Conservation (phyloP, 2,797 vertebrate species). For the Microhierax caerulescens region DNA sequence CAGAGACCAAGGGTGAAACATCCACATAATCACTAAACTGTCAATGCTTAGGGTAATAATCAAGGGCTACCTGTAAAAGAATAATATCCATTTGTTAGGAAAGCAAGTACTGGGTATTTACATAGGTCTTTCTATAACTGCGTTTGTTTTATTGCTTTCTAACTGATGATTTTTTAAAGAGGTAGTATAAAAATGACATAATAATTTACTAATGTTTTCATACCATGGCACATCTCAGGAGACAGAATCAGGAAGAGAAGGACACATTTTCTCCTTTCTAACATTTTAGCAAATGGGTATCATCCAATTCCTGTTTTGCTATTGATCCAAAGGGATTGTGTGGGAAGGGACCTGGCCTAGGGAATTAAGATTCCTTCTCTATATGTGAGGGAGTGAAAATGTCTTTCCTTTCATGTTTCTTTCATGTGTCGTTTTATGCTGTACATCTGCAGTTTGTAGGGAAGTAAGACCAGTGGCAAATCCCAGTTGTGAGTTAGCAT, state of each 20-base stretch:
- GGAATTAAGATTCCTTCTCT: neutral
- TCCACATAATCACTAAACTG: neutral
- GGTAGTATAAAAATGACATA: neutral
- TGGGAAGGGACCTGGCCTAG: neutral
- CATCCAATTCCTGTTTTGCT: neutral
- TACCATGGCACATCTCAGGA: neutral
- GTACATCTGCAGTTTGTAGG: neutral
- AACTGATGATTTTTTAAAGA: neutral
- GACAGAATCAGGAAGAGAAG: neutral
- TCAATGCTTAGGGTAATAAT: neutral
- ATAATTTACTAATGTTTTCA: neutral
- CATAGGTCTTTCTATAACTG: neutral
- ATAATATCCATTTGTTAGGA: neutral
- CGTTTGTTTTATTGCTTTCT: neutral
- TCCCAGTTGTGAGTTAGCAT: neutral
- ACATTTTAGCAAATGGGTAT: neutral
- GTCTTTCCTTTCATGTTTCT: neutral
- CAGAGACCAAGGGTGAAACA: neutral
- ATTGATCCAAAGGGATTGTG: neutral
- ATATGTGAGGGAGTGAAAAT: neutral
- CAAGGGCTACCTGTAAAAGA: neutral
- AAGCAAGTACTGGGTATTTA: neutral
- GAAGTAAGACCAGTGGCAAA: neutral
- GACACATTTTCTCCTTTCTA: neutral
- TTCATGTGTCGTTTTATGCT: constrained; percentile 20